Evolutionary conservation across 2,797 vertebrate species (phyloP).

Genomic region (Cyprinella venusta): DNA sequence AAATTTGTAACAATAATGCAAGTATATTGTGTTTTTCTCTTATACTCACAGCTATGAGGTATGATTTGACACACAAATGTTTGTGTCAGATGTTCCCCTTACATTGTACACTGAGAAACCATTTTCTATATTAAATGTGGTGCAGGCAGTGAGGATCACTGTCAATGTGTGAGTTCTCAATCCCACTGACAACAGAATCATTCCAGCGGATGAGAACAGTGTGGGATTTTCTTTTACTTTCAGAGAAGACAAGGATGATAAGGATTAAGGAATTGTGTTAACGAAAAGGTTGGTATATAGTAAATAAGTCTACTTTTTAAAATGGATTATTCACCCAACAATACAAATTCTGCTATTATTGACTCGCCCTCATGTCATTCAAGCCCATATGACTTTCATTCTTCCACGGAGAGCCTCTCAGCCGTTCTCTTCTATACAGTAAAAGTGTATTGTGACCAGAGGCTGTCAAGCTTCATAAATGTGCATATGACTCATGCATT

Average conservation of each 20-base stretch:
- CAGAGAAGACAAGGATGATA: neutral
- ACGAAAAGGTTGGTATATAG: neutral
- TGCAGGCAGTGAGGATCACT: neutral
- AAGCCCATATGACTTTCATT: neutral
- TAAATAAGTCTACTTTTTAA: neutral
- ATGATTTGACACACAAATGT: neutral
- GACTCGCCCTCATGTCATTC: neutral
- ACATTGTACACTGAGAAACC: neutral
- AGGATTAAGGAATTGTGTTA: neutral
- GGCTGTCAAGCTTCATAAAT: slow-evolving; percentile 1
- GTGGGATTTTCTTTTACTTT: neutral
- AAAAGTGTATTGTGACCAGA: neutral
- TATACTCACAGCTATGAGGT: neutral
- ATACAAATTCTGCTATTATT: neutral
- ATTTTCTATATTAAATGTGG: slow-evolving; percentile 9
- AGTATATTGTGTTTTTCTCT: neutral
- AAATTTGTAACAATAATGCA: neutral
- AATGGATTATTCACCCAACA: neutral
- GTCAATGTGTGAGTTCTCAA: slow-evolving; percentile 16
- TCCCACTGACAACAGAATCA: neutral
- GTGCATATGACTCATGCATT: neutral
- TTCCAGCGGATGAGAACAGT: slow-evolving; percentile 4
- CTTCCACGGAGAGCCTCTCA: neutral
- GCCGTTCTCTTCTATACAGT: neutral
- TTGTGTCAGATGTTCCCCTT: neutral